Evolutionary conservation across 2,113 vertebrate species (phyloP), one percentile per base, ranked within the genome.

Genomic region (Silurus asotus): DNA sequence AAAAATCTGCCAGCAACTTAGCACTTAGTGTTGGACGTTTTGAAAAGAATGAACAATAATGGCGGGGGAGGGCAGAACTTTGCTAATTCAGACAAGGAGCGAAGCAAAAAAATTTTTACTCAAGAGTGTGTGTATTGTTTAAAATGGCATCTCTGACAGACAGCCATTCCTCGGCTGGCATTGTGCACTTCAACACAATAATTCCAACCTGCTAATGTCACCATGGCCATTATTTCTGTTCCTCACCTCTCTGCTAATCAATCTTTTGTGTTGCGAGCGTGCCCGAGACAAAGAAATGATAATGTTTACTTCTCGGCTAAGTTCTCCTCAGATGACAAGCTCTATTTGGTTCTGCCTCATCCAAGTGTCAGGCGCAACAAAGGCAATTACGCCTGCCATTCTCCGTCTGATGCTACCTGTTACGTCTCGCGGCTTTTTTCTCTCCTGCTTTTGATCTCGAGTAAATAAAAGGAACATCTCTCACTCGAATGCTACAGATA

Each of bases 401-500:
- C 94, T 92, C 49, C 91, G 92, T 92, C 91, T 93, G 90, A 85
- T 93, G 89, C 83, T 96, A 97, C 95, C 95, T 97, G 95, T 92
- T 95, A 87, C 90, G 91, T 94, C 59, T 93, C 91, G 88, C 88
- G 67, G 78, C 79, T 78, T 85, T 74, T 88, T 74, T 88, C 91
- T 93, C 89, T 92, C 92, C 94, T 89, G 86, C 87, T 86, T 87
- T 56, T 86, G 89, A 61, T 90, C 89, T 88, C 86, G 91, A 89
- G 94, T 92, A 95, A 94, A 94, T 91, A 92, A 96, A 94, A 90
- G 88, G 88, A 88, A 93, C 92, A 90, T 91, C 92, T 94, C 93
- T 92, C 88, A 94, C 94, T 97, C 94, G 95, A 94, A 94, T 94
- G 94, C 92, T 93, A 93, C 93, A 91, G 95, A 97, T 97, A 97